These are phyloP conservation scores for Neoscelio sp. DNA, from an alignment of 2,888 invertebrate genomes.

Conservation along the genomic window DNA sequence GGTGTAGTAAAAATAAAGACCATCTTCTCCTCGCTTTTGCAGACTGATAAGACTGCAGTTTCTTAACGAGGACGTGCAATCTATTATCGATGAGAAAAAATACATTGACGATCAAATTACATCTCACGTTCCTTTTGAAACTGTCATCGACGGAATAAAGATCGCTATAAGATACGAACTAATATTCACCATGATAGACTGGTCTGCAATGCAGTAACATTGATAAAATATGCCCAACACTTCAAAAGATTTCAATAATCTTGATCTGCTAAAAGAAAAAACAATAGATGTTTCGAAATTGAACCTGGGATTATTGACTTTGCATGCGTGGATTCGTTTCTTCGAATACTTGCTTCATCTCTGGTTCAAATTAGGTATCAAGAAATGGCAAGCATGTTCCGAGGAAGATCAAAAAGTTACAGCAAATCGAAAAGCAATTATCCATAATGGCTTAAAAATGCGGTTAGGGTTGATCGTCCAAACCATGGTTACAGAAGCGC, in stretches of 20 bases:
- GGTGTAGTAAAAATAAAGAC: slow-evolving; percentile 35
- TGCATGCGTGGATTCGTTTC: slow-evolving; percentile 3
- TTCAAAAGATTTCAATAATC: slow-evolving; percentile 11
- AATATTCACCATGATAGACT: slow-evolving; percentile 23
- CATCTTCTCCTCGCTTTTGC: slow-evolving; percentile 47
- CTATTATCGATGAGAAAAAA: slow-evolving; percentile 27
- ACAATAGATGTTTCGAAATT: neutral
- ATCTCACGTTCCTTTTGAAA: too few relatives aligned
- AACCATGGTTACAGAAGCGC: slow-evolving; percentile 42
- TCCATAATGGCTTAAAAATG: slow-evolving; percentile 23
- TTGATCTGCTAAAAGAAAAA: neutral
- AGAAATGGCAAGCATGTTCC: slow-evolving; percentile 12
- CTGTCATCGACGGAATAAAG: slow-evolving; percentile 23
- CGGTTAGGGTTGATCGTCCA: slow-evolving; percentile 37
- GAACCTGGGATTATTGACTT: neutral
- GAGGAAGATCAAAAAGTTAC: slow-evolving; percentile 15
- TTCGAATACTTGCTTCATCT: neutral
- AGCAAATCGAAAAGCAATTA: slow-evolving; percentile 2
- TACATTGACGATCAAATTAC: slow-evolving; percentile 26
- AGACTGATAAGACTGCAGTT: slow-evolving; percentile 55
- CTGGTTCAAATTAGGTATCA: neutral
- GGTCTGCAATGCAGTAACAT: slow-evolving; percentile 27
- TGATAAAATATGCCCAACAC: slow-evolving; percentile 12
- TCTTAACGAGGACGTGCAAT: slow-evolving; percentile 35
- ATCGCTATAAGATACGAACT: slow-evolving; percentile 48